Conservation (phyloP, 1,140 invertebrate genomes). For the Phenacoccus solenopsis region DNA sequence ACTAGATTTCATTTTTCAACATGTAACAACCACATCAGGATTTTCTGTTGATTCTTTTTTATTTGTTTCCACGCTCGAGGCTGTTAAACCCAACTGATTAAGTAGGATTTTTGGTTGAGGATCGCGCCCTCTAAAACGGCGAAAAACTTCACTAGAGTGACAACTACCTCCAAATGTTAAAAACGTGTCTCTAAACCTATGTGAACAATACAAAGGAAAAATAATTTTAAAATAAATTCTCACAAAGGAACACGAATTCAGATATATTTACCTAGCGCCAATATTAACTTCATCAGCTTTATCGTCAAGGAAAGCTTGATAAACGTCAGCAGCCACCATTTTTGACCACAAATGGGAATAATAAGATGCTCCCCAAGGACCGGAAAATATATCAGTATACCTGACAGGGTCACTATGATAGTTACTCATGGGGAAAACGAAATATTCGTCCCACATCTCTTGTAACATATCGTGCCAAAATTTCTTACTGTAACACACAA, state of each 20-base stretch:
- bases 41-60: background rate
- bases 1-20: background rate
- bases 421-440: constrained; percentile 55
- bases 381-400: constrained; percentile 57
- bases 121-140: constrained; percentile 80
- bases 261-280: constrained; percentile 29
- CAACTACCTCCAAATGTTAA: constrained; percentile 67
- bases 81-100: constrained; percentile 40
- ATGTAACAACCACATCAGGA: background rate
- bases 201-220: constrained; percentile 6
- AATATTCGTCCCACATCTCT: constrained; percentile 62
- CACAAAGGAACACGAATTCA: background rate
- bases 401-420: constrained; percentile 66
- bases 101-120: constrained; percentile 72
- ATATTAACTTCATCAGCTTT: constrained; percentile 28
- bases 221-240: background rate
- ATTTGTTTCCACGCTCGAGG: background rate
- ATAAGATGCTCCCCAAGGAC: constrained; percentile 59
- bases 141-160: constrained; percentile 69
- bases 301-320: constrained; percentile 66
- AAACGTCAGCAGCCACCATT: constrained; percentile 82
- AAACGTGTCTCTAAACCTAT: constrained; percentile 71
- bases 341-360: constrained; percentile 60
- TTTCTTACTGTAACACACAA: constrained; percentile 37
- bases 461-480: constrained; percentile 69